Evolutionary conservation across 2,113 vertebrate species (phyloP), one percentile per base, ranked within the genome.

Genomic region (Porphyrio hochstetteri): DNA sequence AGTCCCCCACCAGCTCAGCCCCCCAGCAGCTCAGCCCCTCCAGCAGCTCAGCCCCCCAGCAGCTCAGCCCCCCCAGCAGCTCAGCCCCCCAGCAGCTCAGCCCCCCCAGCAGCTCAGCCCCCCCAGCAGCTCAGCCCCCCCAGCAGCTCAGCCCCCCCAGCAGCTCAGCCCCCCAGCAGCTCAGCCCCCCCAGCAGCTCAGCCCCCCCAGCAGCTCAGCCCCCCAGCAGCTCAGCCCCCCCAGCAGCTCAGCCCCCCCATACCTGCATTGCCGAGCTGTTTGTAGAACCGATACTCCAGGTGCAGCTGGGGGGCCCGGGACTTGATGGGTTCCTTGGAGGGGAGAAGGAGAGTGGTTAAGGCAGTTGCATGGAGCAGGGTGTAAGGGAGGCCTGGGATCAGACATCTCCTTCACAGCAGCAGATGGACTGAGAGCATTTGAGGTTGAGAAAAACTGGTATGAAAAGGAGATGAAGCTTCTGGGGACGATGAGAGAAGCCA

Each of bases 201-300:
- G 38, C 29, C 19, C 8, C 0, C 63, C 48, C 48, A 20, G 69
- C 18, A n/a, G n/a, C n/a, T n/a, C n/a, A 7, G 38, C 35, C 56
- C 82, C 38, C 1, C 1, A 1, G 69, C 78, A 53, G 72, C 56
- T 23, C 52, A 13, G 38, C 29, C 19, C 8, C 0, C n/a, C n/a
- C n/a, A n/a, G n/a, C n/a, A n/a, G n/a, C n/a, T n/a, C n/a, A n/a
- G n/a, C n/a, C n/a, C 12, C 29, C 53, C 86, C 29, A 29, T 98
- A 99, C 99, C 99, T 98, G 99, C 98, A 94, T 98, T 98, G 97
- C 99, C 99, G 77, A 99, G 98, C 98, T 99, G 99, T 97, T 99
- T 99, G 98, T 99, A 99, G 98, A 99, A 99, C 78, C 99, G 98
- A 95, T 99, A 99, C 94, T 99, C 99, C 98, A 99, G 98, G 97